Conservation (phyloP, 2,113 vertebrate genomes). For the Trogon surrucura region DNA sequence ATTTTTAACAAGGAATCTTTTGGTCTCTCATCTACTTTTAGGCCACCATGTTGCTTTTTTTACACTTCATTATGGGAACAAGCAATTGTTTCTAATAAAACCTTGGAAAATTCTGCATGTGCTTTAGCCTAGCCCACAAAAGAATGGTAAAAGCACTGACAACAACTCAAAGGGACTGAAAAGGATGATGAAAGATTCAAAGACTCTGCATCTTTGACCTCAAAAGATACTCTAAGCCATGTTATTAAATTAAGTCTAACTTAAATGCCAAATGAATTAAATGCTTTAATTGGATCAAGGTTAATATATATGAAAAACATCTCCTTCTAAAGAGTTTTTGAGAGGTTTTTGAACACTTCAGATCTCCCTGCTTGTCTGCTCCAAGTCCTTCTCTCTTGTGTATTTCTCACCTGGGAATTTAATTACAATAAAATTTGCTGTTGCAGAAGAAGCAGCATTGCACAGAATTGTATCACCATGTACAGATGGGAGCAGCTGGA, state of each 20-base stretch:
- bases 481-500: conserved; percentile 54
- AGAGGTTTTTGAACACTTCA: too few species aligned
- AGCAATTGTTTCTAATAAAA: not conserved
- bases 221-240: not conserved
- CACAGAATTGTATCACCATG: not conserved
- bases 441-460: not conserved
- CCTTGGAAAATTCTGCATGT: not conserved
- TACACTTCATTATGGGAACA: not conserved
- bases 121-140: not conserved
- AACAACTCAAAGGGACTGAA: not conserved
- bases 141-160: not conserved
- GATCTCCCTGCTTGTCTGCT: not conserved
- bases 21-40: not conserved
- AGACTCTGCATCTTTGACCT: not conserved
- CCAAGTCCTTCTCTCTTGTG: not conserved
- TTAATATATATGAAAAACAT: not conserved
- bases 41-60: not conserved
- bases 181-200: not conserved
- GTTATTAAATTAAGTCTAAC: not conserved
- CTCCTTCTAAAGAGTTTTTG: not conserved
- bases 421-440: not conserved
- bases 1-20: not conserved
- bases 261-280: not conserved
- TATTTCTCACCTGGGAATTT: not conserved
- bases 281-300: not conserved